Conservation (phyloP, 2,797 vertebrate genomes). For the Microchirus variegatus region DNA sequence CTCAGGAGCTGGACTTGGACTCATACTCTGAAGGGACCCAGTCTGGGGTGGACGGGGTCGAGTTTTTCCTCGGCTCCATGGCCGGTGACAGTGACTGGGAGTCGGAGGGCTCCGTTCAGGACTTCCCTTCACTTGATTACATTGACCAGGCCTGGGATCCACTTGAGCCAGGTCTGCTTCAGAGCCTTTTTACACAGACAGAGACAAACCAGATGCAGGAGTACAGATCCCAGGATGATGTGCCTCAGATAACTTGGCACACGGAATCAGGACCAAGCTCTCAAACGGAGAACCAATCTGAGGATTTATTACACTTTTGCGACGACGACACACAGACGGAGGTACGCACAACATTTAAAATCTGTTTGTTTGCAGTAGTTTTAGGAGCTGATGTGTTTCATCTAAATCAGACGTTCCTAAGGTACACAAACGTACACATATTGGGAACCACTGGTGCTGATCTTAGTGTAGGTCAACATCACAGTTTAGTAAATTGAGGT, state of each 20-base stretch:
- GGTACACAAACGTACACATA: too few species aligned
- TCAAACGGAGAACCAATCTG: constrained; percentile 45
- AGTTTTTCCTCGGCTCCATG: constrained; percentile 81
- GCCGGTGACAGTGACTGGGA: constrained; percentile 86
- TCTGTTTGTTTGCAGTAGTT: not conserved
- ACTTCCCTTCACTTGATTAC: constrained; percentile 52
- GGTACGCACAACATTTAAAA: constrained; percentile 55
- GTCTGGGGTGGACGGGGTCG: constrained; percentile 80
- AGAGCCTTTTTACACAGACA: constrained; percentile 73
- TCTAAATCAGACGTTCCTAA: too few species aligned
- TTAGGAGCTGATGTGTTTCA: not conserved
- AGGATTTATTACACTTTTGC: constrained; percentile 22
- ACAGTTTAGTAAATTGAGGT: not conserved
- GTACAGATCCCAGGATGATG: constrained; percentile 26
- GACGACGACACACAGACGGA: constrained; percentile 45
- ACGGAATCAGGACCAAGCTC: constrained; percentile 31
- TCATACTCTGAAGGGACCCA: constrained; percentile 81
- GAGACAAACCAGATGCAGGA: constrained; percentile 41
- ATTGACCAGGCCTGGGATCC: constrained; percentile 77
- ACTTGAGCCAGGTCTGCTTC: constrained; percentile 79
- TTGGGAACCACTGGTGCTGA: too few species aligned
- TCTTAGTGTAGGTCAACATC: too few species aligned
- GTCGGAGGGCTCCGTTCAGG: constrained; percentile 75
- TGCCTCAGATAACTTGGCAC: constrained; percentile 14
- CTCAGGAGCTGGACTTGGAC: constrained; percentile 78